Percentiles rank a stretch among this genome's conserved stretches.
Conservation (phyloP, 2,113 vertebrate genomes). For the Vulpes ferrilata region DNA sequence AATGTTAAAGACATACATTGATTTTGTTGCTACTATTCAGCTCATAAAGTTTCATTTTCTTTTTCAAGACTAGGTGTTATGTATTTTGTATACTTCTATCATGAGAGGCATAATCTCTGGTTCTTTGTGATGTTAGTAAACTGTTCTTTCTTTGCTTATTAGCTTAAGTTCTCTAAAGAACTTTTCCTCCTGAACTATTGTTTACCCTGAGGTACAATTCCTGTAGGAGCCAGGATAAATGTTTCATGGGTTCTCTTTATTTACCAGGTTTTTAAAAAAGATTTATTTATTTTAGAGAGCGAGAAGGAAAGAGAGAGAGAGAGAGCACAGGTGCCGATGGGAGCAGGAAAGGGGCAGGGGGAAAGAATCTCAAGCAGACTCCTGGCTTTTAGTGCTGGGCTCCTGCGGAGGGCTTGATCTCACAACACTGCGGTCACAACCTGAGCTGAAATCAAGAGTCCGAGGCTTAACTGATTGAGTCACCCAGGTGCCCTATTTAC, state of each 20-base stretch:
- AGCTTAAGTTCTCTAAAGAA: neutral
- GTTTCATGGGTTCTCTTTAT: neutral
- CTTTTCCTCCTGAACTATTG: neutral
- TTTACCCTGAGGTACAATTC: neutral
- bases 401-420: neutral
- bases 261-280: neutral
- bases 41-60: slow-evolving; percentile 3
- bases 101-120: neutral
- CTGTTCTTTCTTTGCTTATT: neutral
- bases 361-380: neutral
- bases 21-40: neutral
- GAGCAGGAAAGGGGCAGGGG: neutral
- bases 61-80: neutral
- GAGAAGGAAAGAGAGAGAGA: too few relatives aligned
- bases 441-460: neutral
- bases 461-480: neutral
- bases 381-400: neutral
- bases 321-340: neutral
- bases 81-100: neutral
- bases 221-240: neutral
- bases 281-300: neutral
- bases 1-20: neutral
- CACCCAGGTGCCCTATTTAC: neutral
- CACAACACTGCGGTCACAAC: neutral
- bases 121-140: neutral